Evolutionary conservation across 2,888 invertebrate genomes (phyloP), one percentile per base, ranked within the genome.

Genomic region (Diarsia rubi): DNA sequence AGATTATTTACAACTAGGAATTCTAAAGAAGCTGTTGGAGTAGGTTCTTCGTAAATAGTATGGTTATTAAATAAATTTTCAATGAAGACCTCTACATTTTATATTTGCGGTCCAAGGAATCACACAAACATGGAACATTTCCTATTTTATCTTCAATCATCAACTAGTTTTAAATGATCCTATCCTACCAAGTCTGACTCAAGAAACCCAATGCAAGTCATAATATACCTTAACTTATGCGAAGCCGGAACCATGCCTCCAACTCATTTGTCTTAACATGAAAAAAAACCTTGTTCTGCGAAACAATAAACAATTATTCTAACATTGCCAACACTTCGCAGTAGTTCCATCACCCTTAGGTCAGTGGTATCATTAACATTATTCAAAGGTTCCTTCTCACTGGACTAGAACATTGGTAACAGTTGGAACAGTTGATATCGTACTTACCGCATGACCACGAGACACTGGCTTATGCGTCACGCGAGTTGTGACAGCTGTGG

Each of bases 361-460:
- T 92, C 91, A 90, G 81, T 89, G 88, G 78, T 90, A 90, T 90
- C 90, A 92, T 92, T 92, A 92, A 85, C 60, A 60, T 45, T 59
- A 44, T 21, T 9, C 24, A 70, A 84, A 84, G 82, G 77, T 77
- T 21, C n/a, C 11, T 9, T 37, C 57, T 27, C 54, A 81, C 68
- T 82, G 12, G 9, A 11, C 24, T 49, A 24, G 31, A 31, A 31
- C 71, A 24, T 45, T 16, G 14, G 14, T 44, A 31, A 3, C 19
- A 54, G 31, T 31, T 44, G 21, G n/a, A n/a, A n/a, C n/a, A 8
- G 37, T 37, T 37, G 8, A n/a, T 45, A 27, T n/a, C 27, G n/a
- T 19, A n/a, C 9, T 27, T 31, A 59, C 16, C 19, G 27, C 57
- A 31, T 27, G 27, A 19, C 9, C 4, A 19, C 59, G 4, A 19